These are phyloP conservation scores for Anastrepha ludens DNA, from an alignment of 1,140 invertebrate genomes.

Conservation along the genomic window DNA sequence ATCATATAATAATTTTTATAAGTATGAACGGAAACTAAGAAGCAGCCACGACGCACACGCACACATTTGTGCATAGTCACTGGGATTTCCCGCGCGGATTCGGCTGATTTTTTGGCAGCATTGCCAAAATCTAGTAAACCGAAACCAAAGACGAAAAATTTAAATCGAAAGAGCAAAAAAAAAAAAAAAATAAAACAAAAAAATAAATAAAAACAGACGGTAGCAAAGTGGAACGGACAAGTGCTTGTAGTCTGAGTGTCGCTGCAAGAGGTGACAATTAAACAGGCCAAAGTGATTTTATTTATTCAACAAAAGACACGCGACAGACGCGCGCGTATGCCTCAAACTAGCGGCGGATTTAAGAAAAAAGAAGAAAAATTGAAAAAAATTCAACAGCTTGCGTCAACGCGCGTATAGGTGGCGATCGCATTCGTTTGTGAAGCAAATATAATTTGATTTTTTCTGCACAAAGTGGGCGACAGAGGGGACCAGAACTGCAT, in stretches of 20 bases:
- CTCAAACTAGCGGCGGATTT: background rate
- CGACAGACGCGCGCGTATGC: constrained; percentile 35
- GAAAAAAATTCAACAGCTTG: constrained; percentile 3
- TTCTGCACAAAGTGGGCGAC: background rate
- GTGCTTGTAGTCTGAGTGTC: constrained; percentile 31
- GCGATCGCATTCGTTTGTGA: background rate
- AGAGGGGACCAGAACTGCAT: background rate
- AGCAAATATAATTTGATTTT: background rate
- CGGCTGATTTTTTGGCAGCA: constrained; percentile 64
- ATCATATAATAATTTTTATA: background rate
- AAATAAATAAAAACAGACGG: background rate
- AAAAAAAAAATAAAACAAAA: background rate
- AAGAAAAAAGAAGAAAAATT: constrained; percentile 1
- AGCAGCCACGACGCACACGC: background rate
- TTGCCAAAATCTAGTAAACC: constrained; percentile 60
- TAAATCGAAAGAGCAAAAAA: constrained; percentile 9
- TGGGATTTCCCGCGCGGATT: constrained; percentile 70
- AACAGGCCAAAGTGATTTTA: constrained; percentile 16
- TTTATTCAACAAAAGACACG: constrained; percentile 55
- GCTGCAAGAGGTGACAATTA: constrained; percentile 42
- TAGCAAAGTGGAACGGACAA: constrained; percentile 19
- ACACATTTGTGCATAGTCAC: constrained; percentile 22
- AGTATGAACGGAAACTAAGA: background rate
- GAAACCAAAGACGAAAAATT: constrained; percentile 39
- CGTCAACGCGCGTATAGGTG: background rate